Evolutionary conservation across 2,888 invertebrate genomes (phyloP).

Genomic region (Spicauda simplicius): DNA sequence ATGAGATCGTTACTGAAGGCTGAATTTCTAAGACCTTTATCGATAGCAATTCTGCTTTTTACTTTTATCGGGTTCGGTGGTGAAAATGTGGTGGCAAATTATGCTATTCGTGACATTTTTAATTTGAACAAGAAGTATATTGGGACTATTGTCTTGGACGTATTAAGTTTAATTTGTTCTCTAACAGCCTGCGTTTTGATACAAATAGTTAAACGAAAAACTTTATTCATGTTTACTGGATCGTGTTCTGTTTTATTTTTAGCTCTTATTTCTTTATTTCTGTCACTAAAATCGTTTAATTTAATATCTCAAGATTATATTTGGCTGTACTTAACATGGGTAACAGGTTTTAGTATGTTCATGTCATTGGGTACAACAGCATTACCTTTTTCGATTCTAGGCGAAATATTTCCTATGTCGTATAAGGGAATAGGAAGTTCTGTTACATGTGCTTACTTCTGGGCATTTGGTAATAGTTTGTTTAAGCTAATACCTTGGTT

Average conservation of each 20-base stretch:
- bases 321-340: conserved; percentile 27
- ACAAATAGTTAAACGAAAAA: conserved; percentile 32
- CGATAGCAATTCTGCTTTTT: conserved; percentile 32
- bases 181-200: conserved; percentile 29
- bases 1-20: conserved; percentile 30
- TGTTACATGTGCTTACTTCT: conserved; percentile 27
- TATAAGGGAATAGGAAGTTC: conserved; percentile 33
- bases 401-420: conserved; percentile 33
- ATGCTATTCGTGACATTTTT: conserved; percentile 24
- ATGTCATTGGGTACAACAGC: conserved; percentile 33
- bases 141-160: conserved; percentile 28
- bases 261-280: conserved; percentile 21
- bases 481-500: conserved; percentile 24
- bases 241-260: conserved; percentile 29
- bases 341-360: conserved; percentile 33
- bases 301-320: conserved; percentile 27
- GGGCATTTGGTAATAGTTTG: conserved; percentile 32
- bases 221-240: conserved; percentile 31
- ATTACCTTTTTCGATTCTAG: conserved; percentile 28
- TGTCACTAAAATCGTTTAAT: conserved; percentile 26
- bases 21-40: conserved; percentile 31
- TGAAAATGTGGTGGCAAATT: conserved; percentile 19
- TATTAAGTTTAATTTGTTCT: conserved; percentile 31
- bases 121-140: conserved; percentile 30
- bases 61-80: conserved; percentile 33